These are phyloP conservation scores for Aldrovandia affinis DNA, from an alignment of 2,797 vertebrate genomes.

Conservation along the genomic window DNA sequence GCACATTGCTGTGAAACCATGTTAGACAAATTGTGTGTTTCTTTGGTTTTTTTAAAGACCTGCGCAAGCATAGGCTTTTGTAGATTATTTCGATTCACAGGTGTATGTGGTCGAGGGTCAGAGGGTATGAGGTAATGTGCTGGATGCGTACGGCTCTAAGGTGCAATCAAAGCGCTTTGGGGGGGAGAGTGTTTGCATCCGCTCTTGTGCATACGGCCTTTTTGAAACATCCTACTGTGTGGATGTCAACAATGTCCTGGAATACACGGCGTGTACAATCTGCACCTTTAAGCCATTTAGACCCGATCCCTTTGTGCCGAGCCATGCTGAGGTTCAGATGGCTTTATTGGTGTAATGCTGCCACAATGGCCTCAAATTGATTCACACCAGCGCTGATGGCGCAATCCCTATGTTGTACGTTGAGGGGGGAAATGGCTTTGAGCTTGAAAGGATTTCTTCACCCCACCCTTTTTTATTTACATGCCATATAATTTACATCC, in stretches of 20 bases:
- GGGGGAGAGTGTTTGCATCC: neutral
- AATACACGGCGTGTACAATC: conserved; percentile 39
- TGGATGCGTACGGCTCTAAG: neutral
- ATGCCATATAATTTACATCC: conserved; percentile 52
- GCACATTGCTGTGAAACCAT: neutral
- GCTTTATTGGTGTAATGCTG: conserved; percentile 28
- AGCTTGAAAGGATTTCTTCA: conserved; percentile 40
- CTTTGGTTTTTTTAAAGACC: neutral
- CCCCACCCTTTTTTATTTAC: conserved; percentile 55
- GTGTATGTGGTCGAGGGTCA: neutral
- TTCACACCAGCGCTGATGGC: conserved; percentile 40
- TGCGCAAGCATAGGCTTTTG: neutral
- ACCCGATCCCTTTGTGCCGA: conserved; percentile 48
- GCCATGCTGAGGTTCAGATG: conserved; percentile 52
- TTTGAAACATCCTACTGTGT: neutral
- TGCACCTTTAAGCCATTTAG: conserved; percentile 59
- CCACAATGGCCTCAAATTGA: conserved; percentile 40
- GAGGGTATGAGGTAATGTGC: neutral
- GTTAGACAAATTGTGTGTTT: neutral
- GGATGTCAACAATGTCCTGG: neutral
- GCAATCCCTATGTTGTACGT: conserved; percentile 44
- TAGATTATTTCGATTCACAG: neutral
- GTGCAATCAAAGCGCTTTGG: neutral
- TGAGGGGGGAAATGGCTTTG: conserved; percentile 38
- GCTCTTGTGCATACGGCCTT: neutral